Base-by-base conservation (phyloP, 2,113 vertebrate species). In the Nothocercus julius region DNA sequence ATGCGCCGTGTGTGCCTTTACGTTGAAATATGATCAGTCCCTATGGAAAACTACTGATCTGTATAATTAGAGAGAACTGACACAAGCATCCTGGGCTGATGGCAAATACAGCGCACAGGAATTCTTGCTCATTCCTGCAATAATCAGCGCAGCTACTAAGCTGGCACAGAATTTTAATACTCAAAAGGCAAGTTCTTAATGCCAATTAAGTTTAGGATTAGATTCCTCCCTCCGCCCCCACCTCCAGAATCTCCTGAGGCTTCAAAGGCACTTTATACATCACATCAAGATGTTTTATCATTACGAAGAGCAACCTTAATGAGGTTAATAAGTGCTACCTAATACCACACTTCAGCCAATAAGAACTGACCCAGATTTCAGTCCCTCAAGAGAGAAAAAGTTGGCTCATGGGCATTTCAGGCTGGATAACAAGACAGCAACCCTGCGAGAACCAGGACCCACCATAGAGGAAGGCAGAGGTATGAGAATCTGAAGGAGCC, bases 231-330 rank as follows among this genome's bases (percentile, higher is more conserved):
- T 45, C 61, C 45, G 36, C 45, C 47, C 20, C 49, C 49, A 49
- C 21, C 69, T 82, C 70, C 69, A 19, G 38, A 58, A 7, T 73
- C 89, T 85, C 91, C 69, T 24, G 78, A 89, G 91, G 75, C 40
- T 95, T 93, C 91, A 96, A 95, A 96, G 95, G 89, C 89, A 95
- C 84, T 64, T 94, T 92, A n/a, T 59, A 36, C 67, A 85, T 84
- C 67, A 45, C 72, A 67, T 75, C 32, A 73, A 45, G 47, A 75
- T 72, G 28, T 80, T 92, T 93, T 59, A 67, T 89, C 84, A 89
- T 95, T 87, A 89, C n/a, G 56, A 34, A 2, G 19, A 95, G 13
- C 66, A 73, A 86, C 81, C 58, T 89, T 73, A 94, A 91, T 67
- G 61, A 89, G 30, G 54, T 58, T 58, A 32, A 91, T 49, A 44